Evolutionary conservation across 2,113 vertebrate species (phyloP).

Genomic region (Thunnus maccoyii): DNA sequence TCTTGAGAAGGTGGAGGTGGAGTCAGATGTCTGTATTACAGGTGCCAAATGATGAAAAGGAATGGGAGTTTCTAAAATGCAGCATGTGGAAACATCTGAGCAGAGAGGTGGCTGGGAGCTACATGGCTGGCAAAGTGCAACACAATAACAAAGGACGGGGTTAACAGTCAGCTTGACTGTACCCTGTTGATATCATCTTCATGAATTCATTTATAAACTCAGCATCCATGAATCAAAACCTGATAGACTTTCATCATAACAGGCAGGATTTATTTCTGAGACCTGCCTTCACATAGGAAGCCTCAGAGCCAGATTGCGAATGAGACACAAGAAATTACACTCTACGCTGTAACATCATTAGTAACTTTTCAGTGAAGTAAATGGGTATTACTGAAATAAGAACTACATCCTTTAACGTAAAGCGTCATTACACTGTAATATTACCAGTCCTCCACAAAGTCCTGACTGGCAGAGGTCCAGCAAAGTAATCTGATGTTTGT

Average conservation of each 20-base stretch:
- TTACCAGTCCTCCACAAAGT: not conserved
- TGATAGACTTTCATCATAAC: no score
- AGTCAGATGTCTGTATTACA: not conserved
- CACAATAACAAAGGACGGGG: not conserved
- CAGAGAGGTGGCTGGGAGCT: not conserved
- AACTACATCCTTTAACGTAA: not conserved
- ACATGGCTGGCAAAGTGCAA: conserved; percentile 14
- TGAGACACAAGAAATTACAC: not conserved
- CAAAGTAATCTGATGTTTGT: conserved; percentile 8
- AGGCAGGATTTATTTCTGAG: not conserved
- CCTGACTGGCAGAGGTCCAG: not conserved
- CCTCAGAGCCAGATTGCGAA: not conserved
- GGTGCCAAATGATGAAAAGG: conserved; percentile 19
- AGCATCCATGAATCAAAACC: not conserved
- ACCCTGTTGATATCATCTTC: not conserved
- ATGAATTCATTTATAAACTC: not conserved
- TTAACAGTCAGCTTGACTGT: conserved; percentile 8
- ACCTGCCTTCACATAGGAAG: not conserved
- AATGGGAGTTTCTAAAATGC: not conserved
- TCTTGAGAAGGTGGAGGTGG: not conserved
- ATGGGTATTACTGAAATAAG: not conserved
- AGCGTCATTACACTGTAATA: not conserved
- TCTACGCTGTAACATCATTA: no score
- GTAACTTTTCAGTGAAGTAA: no score
- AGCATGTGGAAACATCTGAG: not conserved